A percentile compares a stretch with the other conserved stretches of the same genome.
phyloP scores from a whole-genome alignment of 1,140 invertebrate species.

The Meteorus sp. region DNA sequence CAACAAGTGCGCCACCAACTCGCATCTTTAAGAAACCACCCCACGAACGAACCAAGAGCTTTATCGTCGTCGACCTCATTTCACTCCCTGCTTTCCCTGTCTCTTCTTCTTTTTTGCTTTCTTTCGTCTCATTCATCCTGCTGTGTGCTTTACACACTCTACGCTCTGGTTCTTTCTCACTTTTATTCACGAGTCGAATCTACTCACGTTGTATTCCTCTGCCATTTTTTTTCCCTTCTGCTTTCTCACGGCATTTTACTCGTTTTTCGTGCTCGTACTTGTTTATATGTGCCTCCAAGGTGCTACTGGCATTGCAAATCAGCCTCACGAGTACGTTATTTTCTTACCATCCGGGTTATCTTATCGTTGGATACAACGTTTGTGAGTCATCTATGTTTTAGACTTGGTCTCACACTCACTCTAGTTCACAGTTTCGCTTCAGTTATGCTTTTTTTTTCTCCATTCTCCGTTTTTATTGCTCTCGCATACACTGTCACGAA shows the following conservation, averaged over 20 bases:
- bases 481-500: neutral
- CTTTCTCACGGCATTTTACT: slow-evolving; percentile 21
- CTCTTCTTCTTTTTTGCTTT: slow-evolving; percentile 24
- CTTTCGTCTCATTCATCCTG: slow-evolving; percentile 18
- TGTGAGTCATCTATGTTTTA: too few species aligned
- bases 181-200: too few species aligned
- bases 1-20: slow-evolving; percentile 54
- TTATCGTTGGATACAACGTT: neutral
- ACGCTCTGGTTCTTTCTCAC: neutral
- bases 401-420: too few species aligned
- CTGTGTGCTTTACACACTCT: slow-evolving; percentile 20
- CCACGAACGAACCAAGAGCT: slow-evolving; percentile 21
- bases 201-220: too few species aligned
- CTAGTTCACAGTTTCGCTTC: neutral
- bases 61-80: slow-evolving; percentile 2
- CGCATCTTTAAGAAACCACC: slow-evolving; percentile 57
- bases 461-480: neutral
- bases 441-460: too few species aligned
- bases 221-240: slow-evolving; percentile 1
- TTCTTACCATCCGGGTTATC: slow-evolving; percentile 13
- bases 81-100: neutral
- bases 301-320: slow-evolving; percentile 11
- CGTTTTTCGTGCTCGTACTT: slow-evolving; percentile 13
- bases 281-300: slow-evolving; percentile 1
- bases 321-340: slow-evolving; percentile 17